These are phyloP conservation scores for Drosophila tropicalis DNA, from an alignment of 1,140 invertebrate genomes.

Conservation along the genomic window DNA sequence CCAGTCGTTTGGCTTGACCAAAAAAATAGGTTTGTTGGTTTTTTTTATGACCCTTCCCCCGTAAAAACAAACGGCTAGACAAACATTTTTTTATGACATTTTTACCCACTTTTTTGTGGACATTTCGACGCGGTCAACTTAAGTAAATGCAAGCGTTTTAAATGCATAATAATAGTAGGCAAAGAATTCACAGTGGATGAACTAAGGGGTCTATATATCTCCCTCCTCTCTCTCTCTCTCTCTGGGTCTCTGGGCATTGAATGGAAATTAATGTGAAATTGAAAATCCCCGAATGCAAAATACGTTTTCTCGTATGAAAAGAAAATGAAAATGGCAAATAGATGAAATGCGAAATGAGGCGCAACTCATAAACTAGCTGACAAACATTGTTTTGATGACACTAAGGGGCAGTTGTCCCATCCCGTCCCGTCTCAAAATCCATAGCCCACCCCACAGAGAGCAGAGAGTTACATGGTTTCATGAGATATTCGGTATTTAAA, in stretches of 20 bases:
- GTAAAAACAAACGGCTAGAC: conserved; percentile 9
- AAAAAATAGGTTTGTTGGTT: conserved; percentile 72
- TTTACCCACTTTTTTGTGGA: conserved; percentile 63
- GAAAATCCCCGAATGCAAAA: conserved; percentile 47
- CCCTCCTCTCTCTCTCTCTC: not conserved
- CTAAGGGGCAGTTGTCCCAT: conserved; percentile 57
- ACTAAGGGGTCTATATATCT: not conserved
- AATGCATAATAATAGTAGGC: conserved; percentile 2
- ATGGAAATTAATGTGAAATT: conserved; percentile 80
- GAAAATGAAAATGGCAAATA: conserved; percentile 32
- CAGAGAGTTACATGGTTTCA: not conserved
- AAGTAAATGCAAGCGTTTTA: conserved; percentile 2
- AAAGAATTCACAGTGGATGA: not conserved
- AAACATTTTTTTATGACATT: conserved; percentile 69
- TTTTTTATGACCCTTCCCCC: conserved; percentile 60
- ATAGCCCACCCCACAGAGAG: not conserved
- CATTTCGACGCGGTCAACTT: conserved; percentile 65
- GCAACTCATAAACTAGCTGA: conserved; percentile 76
- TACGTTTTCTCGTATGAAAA: no score
- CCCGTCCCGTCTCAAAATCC: not conserved
- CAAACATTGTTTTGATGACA: conserved; percentile 81
- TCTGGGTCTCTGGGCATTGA: conserved; percentile 32
- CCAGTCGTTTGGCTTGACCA: conserved; percentile 75
- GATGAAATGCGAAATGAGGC: conserved; percentile 59
- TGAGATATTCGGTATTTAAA: conserved; percentile 67